phyloP scores from a whole-genome alignment of 2,888 invertebrate species.

The Sylvicola fuscatus region DNA sequence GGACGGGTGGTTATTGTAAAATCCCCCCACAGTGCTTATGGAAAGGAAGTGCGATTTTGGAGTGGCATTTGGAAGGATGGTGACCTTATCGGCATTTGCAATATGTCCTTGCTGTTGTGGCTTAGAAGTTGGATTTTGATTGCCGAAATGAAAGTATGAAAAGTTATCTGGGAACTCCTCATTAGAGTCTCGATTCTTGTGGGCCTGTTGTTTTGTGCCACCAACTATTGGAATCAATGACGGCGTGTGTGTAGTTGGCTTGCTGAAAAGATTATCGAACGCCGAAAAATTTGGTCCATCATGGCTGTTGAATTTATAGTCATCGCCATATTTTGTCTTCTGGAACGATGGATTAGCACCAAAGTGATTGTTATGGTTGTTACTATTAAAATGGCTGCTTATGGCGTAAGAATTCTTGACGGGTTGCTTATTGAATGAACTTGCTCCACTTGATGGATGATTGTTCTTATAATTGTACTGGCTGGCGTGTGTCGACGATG shows the following conservation, averaged over 20 bases:
- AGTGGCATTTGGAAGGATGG: slow-evolving; percentile 18
- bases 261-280: no score
- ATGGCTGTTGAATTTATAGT: no score
- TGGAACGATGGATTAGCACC: no score
- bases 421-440: slow-evolving; percentile 1
- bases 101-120: slow-evolving; percentile 7
- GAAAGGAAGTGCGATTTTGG: slow-evolving; percentile 35
- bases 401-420: slow-evolving; percentile 16
- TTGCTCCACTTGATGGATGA: not conserved
- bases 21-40: slow-evolving; percentile 32
- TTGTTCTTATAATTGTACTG: slow-evolving; percentile 2
- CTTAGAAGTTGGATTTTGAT: slow-evolving; percentile 10
- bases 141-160: slow-evolving; percentile 25
- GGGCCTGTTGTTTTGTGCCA: no score
- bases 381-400: no score
- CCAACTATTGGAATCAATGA: no score
- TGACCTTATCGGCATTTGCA: slow-evolving; percentile 3
- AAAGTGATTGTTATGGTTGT: no score
- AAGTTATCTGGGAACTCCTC: slow-evolving; percentile 16
- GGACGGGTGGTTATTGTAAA: slow-evolving; percentile 29
- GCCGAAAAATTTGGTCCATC: no score
- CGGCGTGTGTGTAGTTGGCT: no score
- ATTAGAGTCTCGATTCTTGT: not conserved
- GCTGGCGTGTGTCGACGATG: slow-evolving; percentile 14
- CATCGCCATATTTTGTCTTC: no score